phyloP scores from a whole-genome alignment of 2,797 vertebrate species.

The Clarias platycephalus region DNA sequence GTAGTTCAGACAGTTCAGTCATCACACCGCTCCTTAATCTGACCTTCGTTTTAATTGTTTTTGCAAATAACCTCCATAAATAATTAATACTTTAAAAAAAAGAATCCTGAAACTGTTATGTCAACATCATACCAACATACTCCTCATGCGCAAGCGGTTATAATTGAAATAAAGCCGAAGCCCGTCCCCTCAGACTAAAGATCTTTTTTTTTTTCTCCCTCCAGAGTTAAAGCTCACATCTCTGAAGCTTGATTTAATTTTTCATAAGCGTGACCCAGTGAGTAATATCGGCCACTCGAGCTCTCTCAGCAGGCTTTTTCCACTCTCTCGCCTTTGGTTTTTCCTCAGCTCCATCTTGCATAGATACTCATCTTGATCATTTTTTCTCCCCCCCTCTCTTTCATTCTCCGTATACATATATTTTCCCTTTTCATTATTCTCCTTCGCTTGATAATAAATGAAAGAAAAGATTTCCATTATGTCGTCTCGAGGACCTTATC shows the following conservation, averaged over 20 bases:
- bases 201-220: neutral
- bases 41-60: neutral
- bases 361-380: neutral
- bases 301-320: constrained; percentile 34
- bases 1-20: neutral
- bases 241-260: constrained; percentile 72
- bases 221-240: constrained; percentile 63
- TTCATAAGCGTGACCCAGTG: constrained; percentile 71
- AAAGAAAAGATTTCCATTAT: neutral
- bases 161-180: constrained; percentile 37
- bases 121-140: neutral
- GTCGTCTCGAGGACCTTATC: neutral
- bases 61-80: neutral
- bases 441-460: constrained; percentile 1
- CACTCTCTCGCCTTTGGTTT: neutral
- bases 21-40: neutral
- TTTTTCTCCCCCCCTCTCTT: neutral
- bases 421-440: constrained; percentile 8
- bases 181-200: neutral
- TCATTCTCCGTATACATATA: neutral
- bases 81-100: neutral
- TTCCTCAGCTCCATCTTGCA: neutral
- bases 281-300: constrained; percentile 60
- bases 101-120: neutral
- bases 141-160: constrained; percentile 5